Percentiles rank a stretch among this genome's conserved stretches.
phyloP scores from a whole-genome alignment of 2,888 invertebrate genomes.

The Ctena decussata region DNA sequence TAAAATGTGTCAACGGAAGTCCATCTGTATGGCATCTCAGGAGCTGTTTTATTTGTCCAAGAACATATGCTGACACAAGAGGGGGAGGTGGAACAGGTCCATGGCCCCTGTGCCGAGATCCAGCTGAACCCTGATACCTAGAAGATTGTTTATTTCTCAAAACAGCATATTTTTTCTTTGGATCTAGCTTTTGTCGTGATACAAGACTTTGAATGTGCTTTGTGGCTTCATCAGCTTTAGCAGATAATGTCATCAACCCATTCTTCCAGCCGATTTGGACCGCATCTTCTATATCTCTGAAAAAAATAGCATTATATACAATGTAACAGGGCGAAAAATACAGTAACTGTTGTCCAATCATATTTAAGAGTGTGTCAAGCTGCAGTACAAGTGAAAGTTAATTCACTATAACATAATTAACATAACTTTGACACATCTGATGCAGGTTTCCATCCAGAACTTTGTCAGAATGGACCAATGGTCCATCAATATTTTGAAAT shows the following conservation, averaged over 20 bases:
- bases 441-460: too few species aligned
- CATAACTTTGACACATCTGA: too few species aligned
- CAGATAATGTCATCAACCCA: conserved; percentile 72
- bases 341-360: too few species aligned
- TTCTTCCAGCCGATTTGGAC: conserved; percentile 66
- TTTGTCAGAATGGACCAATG: too few species aligned
- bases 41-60: conserved; percentile 68
- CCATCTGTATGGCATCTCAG: conserved; percentile 69
- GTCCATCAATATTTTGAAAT: too few species aligned
- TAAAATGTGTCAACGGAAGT: conserved; percentile 68
- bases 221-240: conserved; percentile 73
- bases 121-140: not conserved
- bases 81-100: conserved; percentile 34
- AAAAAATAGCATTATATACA: too few species aligned
- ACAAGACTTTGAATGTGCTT: conserved; percentile 80
- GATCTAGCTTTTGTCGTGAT: conserved; percentile 73
- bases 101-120: not conserved
- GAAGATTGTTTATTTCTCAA: conserved; percentile 19
- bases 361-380: too few species aligned
- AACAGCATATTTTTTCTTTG: conserved; percentile 70
- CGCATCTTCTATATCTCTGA: conserved; percentile 76
- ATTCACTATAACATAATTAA: too few species aligned
- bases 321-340: too few species aligned
- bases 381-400: too few species aligned
- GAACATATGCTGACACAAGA: conserved; percentile 65